Conservation (phyloP, 2,888 invertebrate species). For the Erynnis tages region DNA sequence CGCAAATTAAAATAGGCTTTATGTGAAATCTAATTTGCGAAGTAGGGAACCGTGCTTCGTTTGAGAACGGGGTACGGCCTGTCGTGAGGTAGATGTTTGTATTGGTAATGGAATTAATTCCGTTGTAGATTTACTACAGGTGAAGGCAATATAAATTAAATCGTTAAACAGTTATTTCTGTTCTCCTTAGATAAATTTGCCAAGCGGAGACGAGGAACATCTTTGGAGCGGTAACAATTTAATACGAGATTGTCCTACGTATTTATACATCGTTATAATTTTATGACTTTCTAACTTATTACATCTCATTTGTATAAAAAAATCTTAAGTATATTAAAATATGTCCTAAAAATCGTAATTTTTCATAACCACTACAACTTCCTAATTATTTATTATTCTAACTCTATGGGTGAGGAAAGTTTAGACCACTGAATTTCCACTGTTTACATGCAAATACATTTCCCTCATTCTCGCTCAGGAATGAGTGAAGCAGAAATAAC, state of each 20-base stretch:
- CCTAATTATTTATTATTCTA: too few species aligned
- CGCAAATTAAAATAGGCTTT: slow-evolving; percentile 81
- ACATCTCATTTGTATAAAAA: too few species aligned
- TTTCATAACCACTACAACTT: too few species aligned
- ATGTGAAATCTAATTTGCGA: slow-evolving; percentile 79
- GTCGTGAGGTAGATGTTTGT: slow-evolving; percentile 65
- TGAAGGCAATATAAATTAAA: slow-evolving; percentile 33
- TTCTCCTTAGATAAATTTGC: slow-evolving; percentile 3
- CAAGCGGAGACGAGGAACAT: slow-evolving; percentile 11
- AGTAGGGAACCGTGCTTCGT: slow-evolving; percentile 64
- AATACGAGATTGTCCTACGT: too few species aligned
- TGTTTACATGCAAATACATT: background rate
- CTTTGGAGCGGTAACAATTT: background rate
- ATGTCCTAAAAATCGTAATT: too few species aligned
- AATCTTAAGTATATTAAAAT: too few species aligned
- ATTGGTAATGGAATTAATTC: slow-evolving; percentile 76
- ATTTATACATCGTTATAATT: too few species aligned
- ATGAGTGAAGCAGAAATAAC: background rate
- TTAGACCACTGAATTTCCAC: background rate
- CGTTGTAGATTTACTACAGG: slow-evolving; percentile 55
- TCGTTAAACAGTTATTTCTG: slow-evolving; percentile 22
- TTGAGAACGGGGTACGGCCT: slow-evolving; percentile 56
- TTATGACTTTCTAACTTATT: too few species aligned
- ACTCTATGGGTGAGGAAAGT: background rate
- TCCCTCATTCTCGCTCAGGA: too few species aligned